Base-by-base conservation (phyloP, 2,888 invertebrate genomes). In the Cephus pygmeus region DNA sequence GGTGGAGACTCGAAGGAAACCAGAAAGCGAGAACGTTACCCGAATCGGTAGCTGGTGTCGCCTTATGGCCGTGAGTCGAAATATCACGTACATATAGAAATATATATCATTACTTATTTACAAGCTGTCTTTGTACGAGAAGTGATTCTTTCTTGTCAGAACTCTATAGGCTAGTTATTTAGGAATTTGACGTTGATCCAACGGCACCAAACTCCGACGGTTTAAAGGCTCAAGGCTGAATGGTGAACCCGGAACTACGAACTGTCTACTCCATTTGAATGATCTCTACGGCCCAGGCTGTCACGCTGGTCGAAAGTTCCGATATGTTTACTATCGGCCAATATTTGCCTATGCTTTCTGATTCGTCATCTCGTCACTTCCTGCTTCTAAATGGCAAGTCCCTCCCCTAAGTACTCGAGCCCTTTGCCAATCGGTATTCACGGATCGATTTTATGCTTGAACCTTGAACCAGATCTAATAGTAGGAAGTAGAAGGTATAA, bases 281-380 rank as follows among this genome's bases (percentile, higher is more conserved):
- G 56, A 56, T 56, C 23, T 9, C 23, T 23, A 56, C 56, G 56
- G 23, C 23, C 36, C 69, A 73, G 31, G 11, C 69, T 36, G 77
- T 74, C 69, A 74, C 69, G 30, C 23, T 77, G 69, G 56, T 77
- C n/a, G 75, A 75, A 81, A 84, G 81, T 81, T 83, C 81, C 78
- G 79, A 71, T 71, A 80, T 79, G 82, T 85, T 85, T 85, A 81
- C 81, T 77, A 35, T 69, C 77, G 81, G 85, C 80, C 85, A 86
- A 86, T 85, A 84, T 86, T 85, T 85, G 84, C 80, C 75, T 79
- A 76, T 75, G 83, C 84, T 82, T 86, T 85, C 85, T 83, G 84
- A 84, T 85, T 84, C 85, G 81, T 79, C 81, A 83, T 83, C 80
- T 84, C 82, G 75, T 75, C 73, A 76, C 73, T 73, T 15, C 34